phyloP scores from a whole-genome alignment of 1,140 invertebrate genomes.

The Bactericera cockerelli region DNA sequence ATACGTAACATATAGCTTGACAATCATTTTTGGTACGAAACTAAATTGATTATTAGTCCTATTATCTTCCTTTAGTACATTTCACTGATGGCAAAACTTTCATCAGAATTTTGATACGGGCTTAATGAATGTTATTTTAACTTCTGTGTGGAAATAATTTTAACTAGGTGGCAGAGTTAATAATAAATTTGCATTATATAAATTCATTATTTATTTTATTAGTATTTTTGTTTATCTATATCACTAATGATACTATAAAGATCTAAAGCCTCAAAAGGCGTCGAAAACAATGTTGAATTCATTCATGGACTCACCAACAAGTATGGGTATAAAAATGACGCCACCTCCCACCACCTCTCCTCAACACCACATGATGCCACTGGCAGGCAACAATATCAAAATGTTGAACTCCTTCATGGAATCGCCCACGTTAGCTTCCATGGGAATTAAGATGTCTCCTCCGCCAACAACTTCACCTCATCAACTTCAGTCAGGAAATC shows the following conservation, averaged over 20 bases:
- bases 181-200: too few species aligned
- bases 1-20: too few species aligned
- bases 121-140: too few species aligned
- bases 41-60: too few species aligned
- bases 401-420: slow-evolving; percentile 3
- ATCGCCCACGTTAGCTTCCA: neutral
- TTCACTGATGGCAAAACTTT: too few species aligned
- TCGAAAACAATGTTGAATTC: neutral
- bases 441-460: slow-evolving; percentile 3
- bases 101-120: too few species aligned
- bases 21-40: too few species aligned
- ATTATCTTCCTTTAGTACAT: too few species aligned
- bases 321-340: neutral
- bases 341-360: neutral
- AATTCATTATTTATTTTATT: too few species aligned
- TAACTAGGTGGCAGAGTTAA: too few species aligned
- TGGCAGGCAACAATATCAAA: neutral
- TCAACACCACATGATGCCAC: neutral
- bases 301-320: neutral
- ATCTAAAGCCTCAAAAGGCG: neutral
- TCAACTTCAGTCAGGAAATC: neutral
- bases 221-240: too few species aligned
- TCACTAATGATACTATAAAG: neutral
- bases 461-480: neutral
- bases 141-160: too few species aligned